These are phyloP conservation scores for Hydriomena furcata DNA, from an alignment of 2,888 invertebrate genomes.

Conservation along the genomic window DNA sequence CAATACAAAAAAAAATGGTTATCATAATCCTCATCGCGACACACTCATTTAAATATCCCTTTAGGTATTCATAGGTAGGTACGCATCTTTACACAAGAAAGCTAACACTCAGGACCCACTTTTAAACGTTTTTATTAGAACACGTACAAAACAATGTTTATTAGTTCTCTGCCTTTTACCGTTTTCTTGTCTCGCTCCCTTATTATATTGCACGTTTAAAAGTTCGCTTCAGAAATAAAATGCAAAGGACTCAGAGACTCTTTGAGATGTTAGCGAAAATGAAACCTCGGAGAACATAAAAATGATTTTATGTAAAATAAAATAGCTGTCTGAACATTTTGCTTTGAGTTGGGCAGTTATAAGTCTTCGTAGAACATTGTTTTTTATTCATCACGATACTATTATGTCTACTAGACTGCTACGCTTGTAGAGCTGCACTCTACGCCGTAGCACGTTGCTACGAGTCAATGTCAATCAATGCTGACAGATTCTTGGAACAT, in stretches of 20 bases:
- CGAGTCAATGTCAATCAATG: too few relatives aligned
- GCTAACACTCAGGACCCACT: constrained; percentile 4
- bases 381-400: background rate
- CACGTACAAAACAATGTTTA: constrained; percentile 40
- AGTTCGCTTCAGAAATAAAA: constrained; percentile 26
- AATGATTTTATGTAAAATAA: constrained; percentile 15
- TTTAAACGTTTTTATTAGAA: constrained; percentile 34
- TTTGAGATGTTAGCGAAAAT: constrained; percentile 18
- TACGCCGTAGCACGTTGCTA: too few relatives aligned
- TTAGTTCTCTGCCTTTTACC: constrained; percentile 33
- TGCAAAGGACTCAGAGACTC: constrained; percentile 18
- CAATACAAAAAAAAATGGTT: too few relatives aligned
- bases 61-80: too few relatives aligned
- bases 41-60: too few relatives aligned
- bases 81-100: background rate
- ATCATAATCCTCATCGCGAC: too few relatives aligned
- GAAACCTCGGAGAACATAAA: constrained; percentile 17
- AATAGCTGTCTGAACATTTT: constrained; percentile 6
- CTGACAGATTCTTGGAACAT: too few relatives aligned
- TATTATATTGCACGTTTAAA: constrained; percentile 32
- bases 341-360: constrained; percentile 2
- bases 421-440: background rate
- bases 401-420: background rate
- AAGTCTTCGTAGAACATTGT: background rate
- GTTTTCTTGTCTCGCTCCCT: constrained; percentile 29